phyloP scores from a whole-genome alignment of 2,113 vertebrate genomes.

The Salvelinus alpinus region DNA sequence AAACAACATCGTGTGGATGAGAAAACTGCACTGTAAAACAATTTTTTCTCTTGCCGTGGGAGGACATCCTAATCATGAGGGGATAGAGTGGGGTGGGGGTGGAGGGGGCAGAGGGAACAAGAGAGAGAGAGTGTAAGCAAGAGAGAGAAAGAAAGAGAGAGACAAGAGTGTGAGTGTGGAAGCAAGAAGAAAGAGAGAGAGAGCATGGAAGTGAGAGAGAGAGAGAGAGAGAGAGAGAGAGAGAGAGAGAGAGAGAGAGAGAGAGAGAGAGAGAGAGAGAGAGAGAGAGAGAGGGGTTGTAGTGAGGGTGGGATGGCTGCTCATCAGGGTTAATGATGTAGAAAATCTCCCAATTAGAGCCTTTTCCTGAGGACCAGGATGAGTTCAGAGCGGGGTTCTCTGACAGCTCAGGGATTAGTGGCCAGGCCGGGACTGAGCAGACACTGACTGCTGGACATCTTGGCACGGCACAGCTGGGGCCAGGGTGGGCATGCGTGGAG shows the following conservation, averaged over 20 bases:
- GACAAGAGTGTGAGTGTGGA: too few species aligned
- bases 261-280: not conserved
- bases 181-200: too few species aligned
- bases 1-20: too few species aligned
- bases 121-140: constrained; percentile 26
- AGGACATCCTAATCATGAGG: not conserved
- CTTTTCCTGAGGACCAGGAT: constrained; percentile 76
- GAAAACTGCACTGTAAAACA: not conserved
- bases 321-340: constrained; percentile 77
- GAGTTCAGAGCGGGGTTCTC: constrained; percentile 75
- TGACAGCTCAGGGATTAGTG: constrained; percentile 76
- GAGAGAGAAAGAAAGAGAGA: not conserved
- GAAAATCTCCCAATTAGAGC: constrained; percentile 84
- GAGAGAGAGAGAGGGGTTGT: constrained; percentile 31
- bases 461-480: constrained; percentile 44
- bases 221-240: not conserved
- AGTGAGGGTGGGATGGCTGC: constrained; percentile 51
- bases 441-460: constrained; percentile 67
- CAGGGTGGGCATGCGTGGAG: constrained; percentile 69
- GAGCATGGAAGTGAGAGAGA: not conserved
- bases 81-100: not conserved
- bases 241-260: not conserved
- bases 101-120: not conserved
- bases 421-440: constrained; percentile 41
- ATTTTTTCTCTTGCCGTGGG: not conserved